Evolutionary conservation across 2,797 vertebrate species (phyloP).

Genomic region (Sebastes melanostomus): DNA sequence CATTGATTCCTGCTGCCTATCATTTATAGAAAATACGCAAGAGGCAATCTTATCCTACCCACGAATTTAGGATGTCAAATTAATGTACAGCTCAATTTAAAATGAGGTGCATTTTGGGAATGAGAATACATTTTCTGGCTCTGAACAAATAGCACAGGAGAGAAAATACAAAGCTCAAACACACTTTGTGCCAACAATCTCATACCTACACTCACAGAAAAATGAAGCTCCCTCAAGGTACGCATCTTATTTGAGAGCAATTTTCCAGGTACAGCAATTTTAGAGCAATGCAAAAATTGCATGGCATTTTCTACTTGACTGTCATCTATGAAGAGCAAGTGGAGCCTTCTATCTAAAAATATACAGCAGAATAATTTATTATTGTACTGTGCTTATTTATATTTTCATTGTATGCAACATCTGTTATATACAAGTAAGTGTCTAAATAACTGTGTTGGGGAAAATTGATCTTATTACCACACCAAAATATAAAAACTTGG

Average conservation of each 20-base stretch:
- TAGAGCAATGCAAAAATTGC: constrained; percentile 2
- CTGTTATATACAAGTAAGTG: not conserved
- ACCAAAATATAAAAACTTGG: not conserved
- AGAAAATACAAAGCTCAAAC: constrained; percentile 22
- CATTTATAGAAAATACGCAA: constrained; percentile 21
- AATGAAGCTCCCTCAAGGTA: constrained; percentile 1
- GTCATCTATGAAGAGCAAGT: not conserved
- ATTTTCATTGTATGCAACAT: not conserved
- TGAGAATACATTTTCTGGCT: not conserved
- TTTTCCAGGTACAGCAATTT: constrained; percentile 23
- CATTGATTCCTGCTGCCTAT: constrained; percentile 12
- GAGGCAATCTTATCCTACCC: not conserved
- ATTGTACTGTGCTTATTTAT: not conserved
- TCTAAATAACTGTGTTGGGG: not conserved
- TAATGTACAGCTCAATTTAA: constrained; percentile 10
- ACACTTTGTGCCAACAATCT: not conserved
- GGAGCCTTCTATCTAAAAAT: not conserved
- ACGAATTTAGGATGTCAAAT: constrained; percentile 14
- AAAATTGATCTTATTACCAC: not conserved
- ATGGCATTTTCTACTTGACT: not conserved
- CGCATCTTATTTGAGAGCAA: constrained; percentile 4
- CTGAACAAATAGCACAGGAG: not conserved
- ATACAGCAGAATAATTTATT: not conserved
- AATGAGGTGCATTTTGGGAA: constrained; percentile 3
- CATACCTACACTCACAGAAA: not conserved